Evolutionary conservation across 2,888 invertebrate species (phyloP).

Genomic region (Plagodis dolabraria): DNA sequence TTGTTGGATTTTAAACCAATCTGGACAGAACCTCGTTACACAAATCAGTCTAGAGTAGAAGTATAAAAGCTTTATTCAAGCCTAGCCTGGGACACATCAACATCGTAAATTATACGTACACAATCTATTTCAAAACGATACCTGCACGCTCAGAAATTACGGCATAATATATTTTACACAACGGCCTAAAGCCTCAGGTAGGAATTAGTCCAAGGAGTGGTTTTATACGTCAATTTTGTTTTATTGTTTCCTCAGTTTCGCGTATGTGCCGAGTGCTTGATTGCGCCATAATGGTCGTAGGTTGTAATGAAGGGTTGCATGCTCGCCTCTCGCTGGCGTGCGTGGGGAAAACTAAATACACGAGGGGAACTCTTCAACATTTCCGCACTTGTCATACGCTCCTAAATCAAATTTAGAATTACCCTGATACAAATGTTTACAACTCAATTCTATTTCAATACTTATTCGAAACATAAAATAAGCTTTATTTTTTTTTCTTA

Average conservation of each 20-base stretch:
- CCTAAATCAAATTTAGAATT: conserved; percentile 64
- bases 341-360: conserved; percentile 69
- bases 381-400: conserved; percentile 72
- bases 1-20: conserved; percentile 2
- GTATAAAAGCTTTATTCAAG: conserved; percentile 23
- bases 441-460: conserved; percentile 24
- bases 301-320: conserved; percentile 81
- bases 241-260: conserved; percentile 80
- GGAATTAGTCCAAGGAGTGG: conserved; percentile 74
- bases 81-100: conserved; percentile 33
- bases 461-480: conserved; percentile 28
- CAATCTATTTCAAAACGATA: conserved; percentile 52
- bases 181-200: conserved; percentile 55
- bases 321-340: conserved; percentile 60
- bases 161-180: conserved; percentile 65
- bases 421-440: conserved; percentile 50
- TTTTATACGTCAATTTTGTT: conserved; percentile 80
- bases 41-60: conserved; percentile 16
- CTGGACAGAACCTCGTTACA: conserved; percentile 3
- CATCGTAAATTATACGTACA: conserved; percentile 46
- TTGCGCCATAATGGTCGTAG: conserved; percentile 78
- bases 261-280: conserved; percentile 80
- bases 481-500: conserved; percentile 8
- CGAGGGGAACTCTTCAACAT: conserved; percentile 68
- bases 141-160: conserved; percentile 54